Evolutionary conservation across 2,797 vertebrate species (phyloP).

Genomic region (Lagorchestes hirsutus): DNA sequence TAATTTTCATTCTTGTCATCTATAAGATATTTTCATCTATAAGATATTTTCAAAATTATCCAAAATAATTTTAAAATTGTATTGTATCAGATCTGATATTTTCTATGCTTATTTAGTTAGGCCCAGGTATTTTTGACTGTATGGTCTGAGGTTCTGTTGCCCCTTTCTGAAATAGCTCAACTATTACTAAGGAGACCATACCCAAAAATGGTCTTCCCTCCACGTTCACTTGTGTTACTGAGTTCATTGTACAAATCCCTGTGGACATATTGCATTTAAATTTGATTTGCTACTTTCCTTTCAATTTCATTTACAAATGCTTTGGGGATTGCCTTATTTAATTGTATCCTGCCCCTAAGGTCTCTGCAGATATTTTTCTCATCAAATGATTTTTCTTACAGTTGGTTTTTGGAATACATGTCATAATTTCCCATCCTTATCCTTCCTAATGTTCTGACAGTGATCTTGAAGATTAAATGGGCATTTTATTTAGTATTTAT

Average conservation of each 20-base stretch:
- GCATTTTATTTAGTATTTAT: neutral
- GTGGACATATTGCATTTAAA: neutral
- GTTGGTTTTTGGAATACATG: neutral
- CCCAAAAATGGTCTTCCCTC: neutral
- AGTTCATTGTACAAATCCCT: neutral
- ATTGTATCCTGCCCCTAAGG: neutral
- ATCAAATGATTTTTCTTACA: neutral
- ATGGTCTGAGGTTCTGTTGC: neutral
- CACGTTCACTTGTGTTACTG: neutral
- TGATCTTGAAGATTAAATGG: neutral
- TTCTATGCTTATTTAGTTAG: neutral
- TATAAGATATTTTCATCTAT: neutral
- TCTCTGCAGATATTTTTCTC: neutral
- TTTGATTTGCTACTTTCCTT: neutral
- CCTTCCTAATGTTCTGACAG: neutral
- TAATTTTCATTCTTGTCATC: neutral
- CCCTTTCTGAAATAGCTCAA: neutral
- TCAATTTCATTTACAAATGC: neutral
- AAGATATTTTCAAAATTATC: neutral
- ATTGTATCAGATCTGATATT: neutral
- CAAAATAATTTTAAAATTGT: neutral
- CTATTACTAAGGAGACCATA: neutral
- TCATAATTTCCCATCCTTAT: neutral
- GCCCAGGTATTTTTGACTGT: neutral
- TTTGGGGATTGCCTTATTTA: neutral